A percentile compares a stretch with the other conserved stretches of the same genome.
Conservation (phyloP, 2,113 vertebrate genomes). For the Cacatua alba region DNA sequence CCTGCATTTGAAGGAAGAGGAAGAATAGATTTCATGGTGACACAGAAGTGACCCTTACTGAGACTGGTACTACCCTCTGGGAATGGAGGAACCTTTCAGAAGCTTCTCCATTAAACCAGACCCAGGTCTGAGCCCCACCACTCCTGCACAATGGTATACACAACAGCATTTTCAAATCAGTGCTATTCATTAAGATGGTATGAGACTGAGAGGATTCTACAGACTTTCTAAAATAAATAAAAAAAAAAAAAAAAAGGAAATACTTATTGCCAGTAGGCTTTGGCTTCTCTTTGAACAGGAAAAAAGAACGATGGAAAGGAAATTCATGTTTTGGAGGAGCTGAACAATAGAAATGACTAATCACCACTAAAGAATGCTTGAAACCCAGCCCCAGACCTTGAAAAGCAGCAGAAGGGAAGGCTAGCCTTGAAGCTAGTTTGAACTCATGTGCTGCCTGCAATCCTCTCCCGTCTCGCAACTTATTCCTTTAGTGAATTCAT, state of each 20-base stretch:
- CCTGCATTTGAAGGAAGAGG: not conserved
- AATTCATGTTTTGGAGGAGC: conserved; percentile 62
- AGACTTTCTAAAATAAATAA: conserved; percentile 3
- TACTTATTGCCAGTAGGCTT: conserved; percentile 39
- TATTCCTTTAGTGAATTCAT: not conserved
- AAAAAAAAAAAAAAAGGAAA: conserved; percentile 27
- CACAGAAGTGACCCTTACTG: not conserved
- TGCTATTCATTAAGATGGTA: conserved; percentile 34
- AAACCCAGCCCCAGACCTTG: conserved; percentile 55
- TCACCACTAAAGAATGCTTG: conserved; percentile 61
- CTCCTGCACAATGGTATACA: not conserved
- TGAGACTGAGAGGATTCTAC: not conserved
- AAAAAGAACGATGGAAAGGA: conserved; percentile 61
- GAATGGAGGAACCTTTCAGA: not conserved
- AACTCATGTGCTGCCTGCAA: not conserved
- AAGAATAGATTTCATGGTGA: not conserved
- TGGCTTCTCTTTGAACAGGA: conserved; percentile 55
- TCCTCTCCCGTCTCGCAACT: not conserved
- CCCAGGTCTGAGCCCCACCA: not conserved
- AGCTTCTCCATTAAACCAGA: not conserved
- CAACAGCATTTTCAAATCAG: not conserved
- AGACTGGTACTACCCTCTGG: not conserved
- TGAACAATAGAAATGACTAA: conserved; percentile 69
- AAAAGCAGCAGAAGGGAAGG: conserved; percentile 37
- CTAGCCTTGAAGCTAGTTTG: conserved; percentile 43